Base-by-base conservation (phyloP, 1,140 invertebrate species). In the Yoshiicerus persimilis region DNA sequence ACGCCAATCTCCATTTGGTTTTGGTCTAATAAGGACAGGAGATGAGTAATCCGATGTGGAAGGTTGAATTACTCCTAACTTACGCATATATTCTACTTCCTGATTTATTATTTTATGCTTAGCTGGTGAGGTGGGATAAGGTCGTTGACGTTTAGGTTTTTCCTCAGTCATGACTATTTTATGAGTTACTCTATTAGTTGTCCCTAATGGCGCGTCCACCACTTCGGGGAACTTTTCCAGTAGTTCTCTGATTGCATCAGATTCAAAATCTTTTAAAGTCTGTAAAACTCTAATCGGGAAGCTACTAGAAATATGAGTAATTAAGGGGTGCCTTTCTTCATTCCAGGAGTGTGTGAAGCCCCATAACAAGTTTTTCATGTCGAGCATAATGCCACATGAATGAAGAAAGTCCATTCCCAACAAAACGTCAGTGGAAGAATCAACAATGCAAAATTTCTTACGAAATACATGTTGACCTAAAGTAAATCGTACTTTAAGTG, bases 1-100 rank as follows among this genome's bases (percentile, higher is more conserved):
- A 1, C 87, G 30, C 34, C 27, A 88, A 3, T 62, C 39, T n/a
- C 88, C 85, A 80, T 86, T 34, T 4, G 88, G 84, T n/a, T 88
- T 88, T 41, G 66, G 34, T 11, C 83, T 16, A 23, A 88, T 20
- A 1, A 88, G 6, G 10, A 88, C 70, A 11, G 88, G 88, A 10
- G 84, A 85, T 23, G 84, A 25, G 30, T 34, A 88, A 16, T 83
- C 77, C 1, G 88, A 88, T 6, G 70, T 86, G 8, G 64, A 80
- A 23, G 34, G 34, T n/a, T 25, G 23, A 47, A 88, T 80, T 0
- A 88, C 34, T 36, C 83, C 84, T 27, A 86, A 23, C 11, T 38
- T 4, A 9, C 86, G 4, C 88, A 88, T 88, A 10, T 80, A 41
- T 23, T 83, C 66, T 4, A 86, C 38, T 25, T 86, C 56, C 0